Base-by-base conservation (phyloP, 2,113 vertebrate species). In the Fregetta grallaria region DNA sequence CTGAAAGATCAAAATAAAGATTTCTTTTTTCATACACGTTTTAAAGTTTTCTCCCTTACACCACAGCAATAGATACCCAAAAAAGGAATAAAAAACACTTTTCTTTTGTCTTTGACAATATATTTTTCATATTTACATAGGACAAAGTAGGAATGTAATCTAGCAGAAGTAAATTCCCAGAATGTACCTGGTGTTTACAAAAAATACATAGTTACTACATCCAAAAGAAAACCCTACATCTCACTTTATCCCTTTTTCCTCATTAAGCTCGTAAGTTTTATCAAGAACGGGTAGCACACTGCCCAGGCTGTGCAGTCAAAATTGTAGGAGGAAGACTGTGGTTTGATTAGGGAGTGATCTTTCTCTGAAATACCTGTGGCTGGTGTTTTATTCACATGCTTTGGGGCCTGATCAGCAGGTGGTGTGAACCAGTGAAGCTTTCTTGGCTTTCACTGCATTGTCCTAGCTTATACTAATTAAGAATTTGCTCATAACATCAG, bases 1-100 rank as follows among this genome's bases (percentile, higher is more conserved):
- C 34, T 92, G 55, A 97, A 97, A 98, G 96, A 94, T 97, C 97
- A 98, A 91, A 88, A 79, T 62, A 92, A 53, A 73, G 89, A 86
- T 89, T 89, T 84, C 3, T 19, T 84, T 92, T 94, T 94, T 97
- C n/a, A 40, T 95, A 66, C 71, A 67, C 0, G 0, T 67, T 86
- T 71, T 42, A 92, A 93, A 81, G 42, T 55, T 92, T 73, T 92
- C n/a, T 49, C 42, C 68, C 85, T 93, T 70, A 34, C 20, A 53
- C 8, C 44, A 79, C 42, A 92, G 44, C 49, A 86, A 74, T 10
- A 78, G 72, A 90, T 3, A 84, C 68, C 53, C 11, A 59, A 55
- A 91, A 86, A 74, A 53, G 2, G 7, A 77, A 53, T 13, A 77
- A 66, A 68, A 1, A 0, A 0, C 6, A 26, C 10, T 81, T 86